Base-by-base conservation (phyloP, 2,113 vertebrate genomes). In the Catharus bicknelli region DNA sequence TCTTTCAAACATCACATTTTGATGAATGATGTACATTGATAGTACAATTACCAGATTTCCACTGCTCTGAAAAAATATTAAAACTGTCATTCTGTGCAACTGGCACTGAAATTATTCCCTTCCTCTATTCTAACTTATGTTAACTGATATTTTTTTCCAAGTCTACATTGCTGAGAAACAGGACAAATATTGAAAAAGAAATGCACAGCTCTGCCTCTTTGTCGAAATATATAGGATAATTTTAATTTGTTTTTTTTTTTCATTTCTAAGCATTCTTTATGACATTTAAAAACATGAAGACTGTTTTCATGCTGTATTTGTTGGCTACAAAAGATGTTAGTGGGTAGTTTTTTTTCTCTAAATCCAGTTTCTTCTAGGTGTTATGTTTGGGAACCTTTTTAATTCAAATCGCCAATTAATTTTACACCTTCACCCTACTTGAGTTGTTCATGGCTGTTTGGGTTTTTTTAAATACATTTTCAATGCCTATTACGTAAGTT, bases 121-220 rank as follows among this genome's bases (percentile, higher is more conserved):
- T 58, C 38, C 48, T 66, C 70, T 75, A 64, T 43, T 95, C 50
- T 86, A 86, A 59, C 72, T 70, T 92, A 88, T 77, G 10, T 92
- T 95, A 68, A 94, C 26, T 93, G 90, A 90, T 32, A 90, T 51
- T 95, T 95, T 50, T 96, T 59, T 90, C 66, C 40, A 62, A 58
- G 76, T 82, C 83, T 59, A 63, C n/a, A 64, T 85, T 96, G 78
- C 95, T 96, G 85, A 61, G 93, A 95, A 97, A 96, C 80, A 61
- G 75, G 83, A 87, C 10, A 94, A 85, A 86, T 89, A 16, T n/a
- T 82, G 61, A 68, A 91, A n/a, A 94, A 95, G 51, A 97, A 96
- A 95, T 81, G 59, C 18, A 21, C 43, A 38, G 20, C 48, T 47
- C 45, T 34, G 40, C 51, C 17, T 42, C 53, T 75, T 53, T 53